phyloP scores from a whole-genome alignment of 1,140 invertebrate species.

The Littorina saxatilis region DNA sequence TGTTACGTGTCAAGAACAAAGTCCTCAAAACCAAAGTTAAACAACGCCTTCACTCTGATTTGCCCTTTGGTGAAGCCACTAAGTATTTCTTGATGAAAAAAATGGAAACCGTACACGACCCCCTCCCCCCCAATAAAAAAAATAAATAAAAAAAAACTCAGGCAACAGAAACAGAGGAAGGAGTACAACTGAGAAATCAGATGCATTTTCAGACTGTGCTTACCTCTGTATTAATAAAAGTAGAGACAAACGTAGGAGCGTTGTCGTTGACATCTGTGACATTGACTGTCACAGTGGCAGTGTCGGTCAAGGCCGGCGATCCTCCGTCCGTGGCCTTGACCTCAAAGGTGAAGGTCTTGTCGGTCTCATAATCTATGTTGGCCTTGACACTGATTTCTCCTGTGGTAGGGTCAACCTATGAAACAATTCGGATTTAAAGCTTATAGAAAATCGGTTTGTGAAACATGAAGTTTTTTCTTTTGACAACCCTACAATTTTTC shows the following conservation, averaged over 20 bases:
- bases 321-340: constrained; percentile 94
- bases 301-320: constrained; percentile 88
- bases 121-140: not conserved
- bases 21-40: too few relatives aligned
- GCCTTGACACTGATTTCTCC: constrained; percentile 81
- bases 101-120: too few relatives aligned
- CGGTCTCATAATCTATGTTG: constrained; percentile 89
- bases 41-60: too few relatives aligned
- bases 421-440: too few relatives aligned
- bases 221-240: constrained; percentile 73
- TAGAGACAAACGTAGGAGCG: constrained; percentile 42
- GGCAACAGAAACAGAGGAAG: not conserved
- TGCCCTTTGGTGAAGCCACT: too few relatives aligned
- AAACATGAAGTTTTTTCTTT: too few relatives aligned
- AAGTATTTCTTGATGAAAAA: too few relatives aligned
- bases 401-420: constrained; percentile 81
- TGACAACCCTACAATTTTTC: too few relatives aligned
- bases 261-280: constrained; percentile 87
- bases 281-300: constrained; percentile 86
- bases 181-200: too few relatives aligned
- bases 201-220: too few relatives aligned
- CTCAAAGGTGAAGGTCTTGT: constrained; percentile 86
- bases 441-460: too few relatives aligned
- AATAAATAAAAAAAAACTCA: not conserved
- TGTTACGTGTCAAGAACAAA: too few relatives aligned